Base-by-base conservation (phyloP, 2,797 vertebrate species). In the Poeciliopsis infans region DNA sequence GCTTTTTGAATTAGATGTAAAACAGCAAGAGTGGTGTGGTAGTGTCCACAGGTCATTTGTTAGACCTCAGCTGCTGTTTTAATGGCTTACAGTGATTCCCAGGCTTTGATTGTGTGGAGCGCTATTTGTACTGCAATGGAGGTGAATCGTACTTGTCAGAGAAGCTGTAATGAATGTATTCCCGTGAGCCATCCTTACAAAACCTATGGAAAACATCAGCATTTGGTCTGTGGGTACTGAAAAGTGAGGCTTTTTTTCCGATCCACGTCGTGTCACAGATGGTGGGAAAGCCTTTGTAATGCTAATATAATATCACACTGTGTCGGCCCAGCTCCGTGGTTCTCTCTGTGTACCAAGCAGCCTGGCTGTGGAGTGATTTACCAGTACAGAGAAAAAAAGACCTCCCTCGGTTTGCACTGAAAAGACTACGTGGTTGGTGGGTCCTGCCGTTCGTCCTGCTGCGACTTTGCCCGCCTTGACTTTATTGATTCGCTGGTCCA, bases 221-320 rank as follows among this genome's bases (percentile, higher is more conserved):
- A 90, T 87, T 91, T 46, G 23, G 87, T 82, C 87, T 85, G 88
- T 85, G 88, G 89, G 92, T 92, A 93, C 82, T 90, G 93, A 92
- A 90, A 94, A 94, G 92, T 91, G 90, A 91, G 59, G 5, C 0
- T 1, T 45, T 77, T 93, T 91, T 84, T 86, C 86, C 83, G 90
- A 85, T 79, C 83, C 85, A 80, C 86, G 85, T 90, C 85, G 85
- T 95, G 93, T 95, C 95, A 95, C 95, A 94, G 96, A 96, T 94
- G 95, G 95, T 94, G 92, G 94, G 94, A 94, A 95, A 94, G 92
- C 94, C 95, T 95, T 95, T 96, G 95, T 96, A 94, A 96, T 96
- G 96, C 94, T 95, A 96, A 96, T 96, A 94, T 93, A 94, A 95
- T 95, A 95, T 96, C 95, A 95, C 94, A 95, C 94, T 94, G 94